Base-by-base conservation (phyloP, 2,113 vertebrate genomes). In the Pavo muticus region DNA sequence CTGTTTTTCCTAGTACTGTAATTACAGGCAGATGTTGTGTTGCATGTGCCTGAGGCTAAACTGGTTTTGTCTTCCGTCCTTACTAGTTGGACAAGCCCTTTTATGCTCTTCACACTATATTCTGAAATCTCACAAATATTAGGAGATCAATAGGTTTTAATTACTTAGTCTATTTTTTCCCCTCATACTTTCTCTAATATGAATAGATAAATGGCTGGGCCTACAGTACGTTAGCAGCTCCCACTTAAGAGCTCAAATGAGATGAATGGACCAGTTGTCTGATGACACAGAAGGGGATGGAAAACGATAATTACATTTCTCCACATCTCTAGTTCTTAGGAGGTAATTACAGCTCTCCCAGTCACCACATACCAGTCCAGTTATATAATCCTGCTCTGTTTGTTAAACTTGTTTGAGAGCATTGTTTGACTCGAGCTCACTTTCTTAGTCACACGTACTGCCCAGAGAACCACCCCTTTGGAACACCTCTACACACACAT, bases 381-480 rank as follows among this genome's bases (percentile, higher is more conserved):
- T 95, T 91, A 92, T 63, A 91, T 84, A 92, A 96, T 40, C 95
- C 78, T 61, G 96, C 93, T 97, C 79, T 80, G 93, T 95, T 93
- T 95, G 96, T 84, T 92, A 74, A 93, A 96, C 96, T 95, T 90
- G 95, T 96, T 97, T 91, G 69, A 87, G 75, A 93, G 52, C 72
- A 65, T 91, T 93, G 64, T 88, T 91, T 90, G 70, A 94, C 61
- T 92, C 29, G 16, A 91, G 68, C 77, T 89, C 0, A 2, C 29
- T 83, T 81, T 64, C 88, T 95, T 95, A 95, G 87, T 93, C 91
- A 93, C 78, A 35, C 40, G 29, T 23, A 89, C 88, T 88, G 0
- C 93, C 94, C 91, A 84, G 88, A 88, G 61, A 75, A 74, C 68
- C 39, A 72, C 84, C 67, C 48, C 48, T 91, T 35, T 57, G 10